Evolutionary conservation across 2,113 vertebrate genomes (phyloP).

Genomic region (Axis porcinus): DNA sequence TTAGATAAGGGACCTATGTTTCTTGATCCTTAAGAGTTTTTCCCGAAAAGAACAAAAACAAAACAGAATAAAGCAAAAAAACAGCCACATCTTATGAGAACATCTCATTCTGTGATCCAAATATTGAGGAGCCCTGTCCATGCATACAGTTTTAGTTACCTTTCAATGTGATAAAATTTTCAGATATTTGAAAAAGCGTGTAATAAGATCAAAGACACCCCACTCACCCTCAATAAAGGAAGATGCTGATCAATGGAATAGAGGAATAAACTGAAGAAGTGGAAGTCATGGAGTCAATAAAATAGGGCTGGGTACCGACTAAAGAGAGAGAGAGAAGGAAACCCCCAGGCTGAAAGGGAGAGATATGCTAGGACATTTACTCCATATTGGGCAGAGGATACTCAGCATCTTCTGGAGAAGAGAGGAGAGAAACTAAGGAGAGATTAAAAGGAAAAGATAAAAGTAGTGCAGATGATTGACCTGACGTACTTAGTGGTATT

Average conservation of each 20-base stretch:
- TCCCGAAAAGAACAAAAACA: background rate
- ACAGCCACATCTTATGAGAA: background rate
- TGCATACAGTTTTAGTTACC: background rate
- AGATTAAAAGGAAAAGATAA: background rate
- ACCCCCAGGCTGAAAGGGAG: accelerated
- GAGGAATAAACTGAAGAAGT: background rate
- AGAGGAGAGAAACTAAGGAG: background rate
- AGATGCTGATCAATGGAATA: background rate
- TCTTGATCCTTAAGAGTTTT: background rate
- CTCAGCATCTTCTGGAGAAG: background rate
- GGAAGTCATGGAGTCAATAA: background rate
- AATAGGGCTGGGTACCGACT: background rate
- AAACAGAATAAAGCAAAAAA: background rate
- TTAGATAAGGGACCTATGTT: background rate
- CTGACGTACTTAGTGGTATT: background rate
- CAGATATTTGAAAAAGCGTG: background rate
- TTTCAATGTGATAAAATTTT: background rate
- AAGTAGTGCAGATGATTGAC: background rate
- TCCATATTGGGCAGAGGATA: background rate
- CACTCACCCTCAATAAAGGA: background rate
- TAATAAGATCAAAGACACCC: background rate
- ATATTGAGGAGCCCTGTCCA: background rate
- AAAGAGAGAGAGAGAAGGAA: background rate
- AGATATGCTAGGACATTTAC: background rate
- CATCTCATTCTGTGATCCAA: background rate